Conservation (phyloP, 2,797 vertebrate genomes). For the Arvicola amphibius region DNA sequence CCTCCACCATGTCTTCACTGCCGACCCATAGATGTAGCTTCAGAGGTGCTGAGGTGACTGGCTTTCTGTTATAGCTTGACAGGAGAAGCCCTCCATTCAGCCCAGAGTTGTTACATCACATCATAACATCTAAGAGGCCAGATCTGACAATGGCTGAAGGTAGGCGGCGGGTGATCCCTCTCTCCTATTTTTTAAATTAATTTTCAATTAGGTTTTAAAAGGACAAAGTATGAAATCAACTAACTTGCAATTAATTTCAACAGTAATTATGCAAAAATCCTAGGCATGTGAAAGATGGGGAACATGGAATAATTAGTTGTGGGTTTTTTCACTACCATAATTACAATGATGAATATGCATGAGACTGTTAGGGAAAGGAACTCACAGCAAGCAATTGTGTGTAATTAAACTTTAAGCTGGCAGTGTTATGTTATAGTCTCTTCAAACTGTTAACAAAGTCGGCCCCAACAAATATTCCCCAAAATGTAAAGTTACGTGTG, state of each 20-base stretch:
- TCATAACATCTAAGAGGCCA: slow-evolving; percentile 67
- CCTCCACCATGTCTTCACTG: not conserved
- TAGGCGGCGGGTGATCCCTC: not conserved
- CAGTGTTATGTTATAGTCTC: slow-evolving; percentile 83
- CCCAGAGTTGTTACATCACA: slow-evolving; percentile 48
- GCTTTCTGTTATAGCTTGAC: slow-evolving; percentile 8
- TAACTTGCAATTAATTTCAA: slow-evolving; percentile 90
- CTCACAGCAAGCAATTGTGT: slow-evolving; percentile 85
- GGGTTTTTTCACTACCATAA: slow-evolving; percentile 86
- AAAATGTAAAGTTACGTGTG: slow-evolving; percentile 58
- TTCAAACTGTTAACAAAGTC: slow-evolving; percentile 78
- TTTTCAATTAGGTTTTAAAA: slow-evolving; percentile 87
- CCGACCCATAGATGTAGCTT: not conserved
- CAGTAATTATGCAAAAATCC: slow-evolving; percentile 88
- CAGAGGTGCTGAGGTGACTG: not conserved
- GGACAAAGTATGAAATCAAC: slow-evolving; percentile 88
- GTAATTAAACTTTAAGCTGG: slow-evolving; percentile 89
- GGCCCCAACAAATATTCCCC: slow-evolving; percentile 63
- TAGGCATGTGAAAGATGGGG: slow-evolving; percentile 85
- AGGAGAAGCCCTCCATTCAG: not conserved
- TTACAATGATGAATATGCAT: slow-evolving; percentile 90
- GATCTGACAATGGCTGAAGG: slow-evolving; percentile 67
- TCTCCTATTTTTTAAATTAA: slow-evolving; percentile 70
- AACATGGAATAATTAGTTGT: slow-evolving; percentile 87
- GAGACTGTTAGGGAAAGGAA: slow-evolving; percentile 84